phyloP scores from a whole-genome alignment of 2,113 vertebrate genomes.

The Camelus dromedarius region DNA sequence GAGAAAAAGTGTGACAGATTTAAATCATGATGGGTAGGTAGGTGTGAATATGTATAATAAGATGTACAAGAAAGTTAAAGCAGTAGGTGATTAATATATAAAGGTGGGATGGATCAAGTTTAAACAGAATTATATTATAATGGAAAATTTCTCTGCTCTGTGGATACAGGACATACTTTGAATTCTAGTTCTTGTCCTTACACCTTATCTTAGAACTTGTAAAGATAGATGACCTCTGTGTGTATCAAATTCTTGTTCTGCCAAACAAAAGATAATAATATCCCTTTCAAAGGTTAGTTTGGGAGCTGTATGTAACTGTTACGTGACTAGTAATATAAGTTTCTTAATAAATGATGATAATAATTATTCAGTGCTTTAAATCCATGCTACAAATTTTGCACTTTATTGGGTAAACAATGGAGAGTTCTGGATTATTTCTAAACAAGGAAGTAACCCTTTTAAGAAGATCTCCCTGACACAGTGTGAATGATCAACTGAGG shows the following conservation, averaged over 20 bases:
- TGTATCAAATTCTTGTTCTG: not conserved
- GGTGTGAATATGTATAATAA: not conserved
- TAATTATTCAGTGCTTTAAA: not conserved
- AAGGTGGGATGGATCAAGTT: not conserved
- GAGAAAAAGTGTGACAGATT: not conserved
- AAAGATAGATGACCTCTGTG: not conserved
- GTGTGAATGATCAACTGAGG: not conserved
- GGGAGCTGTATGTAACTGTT: not conserved
- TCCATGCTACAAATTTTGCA: not conserved
- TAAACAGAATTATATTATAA: not conserved
- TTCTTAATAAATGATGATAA: not conserved
- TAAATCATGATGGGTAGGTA: not conserved
- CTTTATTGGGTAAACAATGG: not conserved
- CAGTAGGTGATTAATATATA: not conserved
- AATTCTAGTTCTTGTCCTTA: not conserved
- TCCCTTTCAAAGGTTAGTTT: not conserved
- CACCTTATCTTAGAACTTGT: not conserved
- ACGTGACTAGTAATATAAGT: not conserved
- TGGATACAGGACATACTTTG: not conserved
- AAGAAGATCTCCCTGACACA: not conserved
- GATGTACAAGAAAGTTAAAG: not conserved
- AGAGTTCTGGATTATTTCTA: not conserved
- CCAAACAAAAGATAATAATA: conserved; percentile 5
- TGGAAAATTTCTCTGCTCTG: not conserved
- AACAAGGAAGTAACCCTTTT: not conserved